Evolutionary conservation across 1,140 invertebrate genomes (phyloP).

Genomic region (Tyrophagus putrescentiae): DNA sequence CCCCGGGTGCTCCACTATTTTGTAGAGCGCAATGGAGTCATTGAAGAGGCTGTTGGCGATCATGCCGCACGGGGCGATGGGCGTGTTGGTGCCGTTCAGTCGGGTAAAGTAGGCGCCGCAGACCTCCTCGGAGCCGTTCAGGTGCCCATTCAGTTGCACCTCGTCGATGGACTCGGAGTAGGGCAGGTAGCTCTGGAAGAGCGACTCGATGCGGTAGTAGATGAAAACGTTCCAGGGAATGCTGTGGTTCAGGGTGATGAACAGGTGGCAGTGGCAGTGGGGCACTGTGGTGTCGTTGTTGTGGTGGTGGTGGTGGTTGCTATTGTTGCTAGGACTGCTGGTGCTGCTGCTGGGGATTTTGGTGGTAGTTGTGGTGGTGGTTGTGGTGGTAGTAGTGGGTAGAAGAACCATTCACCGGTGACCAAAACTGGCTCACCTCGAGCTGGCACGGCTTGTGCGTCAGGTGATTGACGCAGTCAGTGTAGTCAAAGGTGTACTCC

Average conservation of each 20-base stretch:
- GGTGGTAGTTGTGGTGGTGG: neutral
- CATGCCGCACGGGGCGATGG: slow-evolving; percentile 86
- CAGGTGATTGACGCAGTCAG: neutral
- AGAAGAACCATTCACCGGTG: neutral
- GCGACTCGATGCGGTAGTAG: slow-evolving; percentile 94
- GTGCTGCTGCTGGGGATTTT: slow-evolving; percentile 7
- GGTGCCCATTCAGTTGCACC: slow-evolving; percentile 64
- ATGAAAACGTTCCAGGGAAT: slow-evolving; percentile 76
- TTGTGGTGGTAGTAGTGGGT: slow-evolving; percentile 5
- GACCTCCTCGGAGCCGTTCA: slow-evolving; percentile 32
- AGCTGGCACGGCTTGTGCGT: slow-evolving; percentile 32
- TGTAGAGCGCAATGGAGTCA: slow-evolving; percentile 44
- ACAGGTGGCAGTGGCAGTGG: slow-evolving; percentile 50
- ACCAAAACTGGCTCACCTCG: slow-evolving; percentile 75
- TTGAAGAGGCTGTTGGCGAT: slow-evolving; percentile 97
- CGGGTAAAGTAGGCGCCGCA: slow-evolving; percentile 32
- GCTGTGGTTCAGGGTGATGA: slow-evolving; percentile 51
- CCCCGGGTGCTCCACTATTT: neutral
- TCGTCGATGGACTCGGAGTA: slow-evolving; percentile 97
- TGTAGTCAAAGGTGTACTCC: slow-evolving; percentile 13
- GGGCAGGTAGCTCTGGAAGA: slow-evolving; percentile 94
- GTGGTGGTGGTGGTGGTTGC: slow-evolving; percentile 39
- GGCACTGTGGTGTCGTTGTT: slow-evolving; percentile 34
- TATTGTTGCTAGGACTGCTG: slow-evolving; percentile 21
- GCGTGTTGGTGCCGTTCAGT: slow-evolving; percentile 28